phyloP scores from a whole-genome alignment of 2,888 invertebrate species.

The Formica aserva region DNA sequence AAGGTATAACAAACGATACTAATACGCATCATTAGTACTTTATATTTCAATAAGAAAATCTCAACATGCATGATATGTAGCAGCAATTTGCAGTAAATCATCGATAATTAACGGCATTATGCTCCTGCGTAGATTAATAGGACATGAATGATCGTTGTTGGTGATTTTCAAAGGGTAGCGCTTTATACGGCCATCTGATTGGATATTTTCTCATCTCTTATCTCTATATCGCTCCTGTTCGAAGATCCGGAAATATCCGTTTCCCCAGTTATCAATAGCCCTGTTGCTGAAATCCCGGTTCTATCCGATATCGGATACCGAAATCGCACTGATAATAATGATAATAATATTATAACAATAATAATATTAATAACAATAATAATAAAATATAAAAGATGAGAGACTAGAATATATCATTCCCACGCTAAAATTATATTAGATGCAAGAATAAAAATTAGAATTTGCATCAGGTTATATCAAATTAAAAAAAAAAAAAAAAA shows the following conservation, averaged over 20 bases:
- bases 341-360: neutral
- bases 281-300: neutral
- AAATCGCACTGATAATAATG: constrained; percentile 11
- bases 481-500: neutral
- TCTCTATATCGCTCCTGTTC: constrained; percentile 2
- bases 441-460: neutral
- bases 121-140: constrained; percentile 57
- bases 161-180: constrained; percentile 39
- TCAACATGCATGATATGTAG: neutral
- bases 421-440: constrained; percentile 19
- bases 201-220: constrained; percentile 20
- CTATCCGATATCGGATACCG: constrained; percentile 6
- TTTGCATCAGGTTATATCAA: neutral
- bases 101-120: constrained; percentile 60
- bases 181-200: neutral
- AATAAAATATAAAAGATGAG: neutral
- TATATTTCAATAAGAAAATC: neutral
- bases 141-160: constrained; percentile 14
- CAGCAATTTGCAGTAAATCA: constrained; percentile 67
- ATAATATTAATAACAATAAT: neutral
- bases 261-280: constrained; percentile 34
- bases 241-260: constrained; percentile 47
- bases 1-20: constrained; percentile 1
- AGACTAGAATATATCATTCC: neutral
- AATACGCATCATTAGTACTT: neutral